Percentiles rank a stretch among this genome's conserved stretches.
These are phyloP conservation scores for Oreonectes daqikongensis DNA, from an alignment of 2,797 vertebrate species.

Conservation along the genomic window DNA sequence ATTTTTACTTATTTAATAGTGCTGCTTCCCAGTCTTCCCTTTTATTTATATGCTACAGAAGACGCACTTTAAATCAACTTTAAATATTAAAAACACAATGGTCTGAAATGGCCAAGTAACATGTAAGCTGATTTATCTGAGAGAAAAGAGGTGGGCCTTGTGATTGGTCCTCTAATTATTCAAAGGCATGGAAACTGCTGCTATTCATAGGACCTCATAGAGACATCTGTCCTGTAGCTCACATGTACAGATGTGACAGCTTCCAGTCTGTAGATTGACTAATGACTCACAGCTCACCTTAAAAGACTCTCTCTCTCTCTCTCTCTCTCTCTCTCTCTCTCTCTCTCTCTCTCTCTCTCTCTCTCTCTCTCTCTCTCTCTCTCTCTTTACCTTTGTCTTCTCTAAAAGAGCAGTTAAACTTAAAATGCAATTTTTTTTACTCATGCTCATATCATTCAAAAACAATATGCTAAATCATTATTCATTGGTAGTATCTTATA, in stretches of 20 bases:
- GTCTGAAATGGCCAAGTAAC: no score
- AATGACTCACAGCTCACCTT: constrained; percentile 25
- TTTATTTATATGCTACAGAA: no score
- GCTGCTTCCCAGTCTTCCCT: no score
- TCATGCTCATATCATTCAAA: no score
- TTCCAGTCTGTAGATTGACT: constrained; percentile 39
- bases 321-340: not conserved
- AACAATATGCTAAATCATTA: no score
- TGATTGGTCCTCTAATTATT: constrained; percentile 21
- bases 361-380: not conserved
- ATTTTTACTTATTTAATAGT: no score
- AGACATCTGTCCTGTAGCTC: constrained; percentile 27
- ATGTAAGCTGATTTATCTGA: no score
- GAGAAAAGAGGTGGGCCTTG: not conserved
- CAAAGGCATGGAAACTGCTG: constrained; percentile 13
- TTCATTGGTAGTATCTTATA: no score
- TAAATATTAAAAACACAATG: no score
- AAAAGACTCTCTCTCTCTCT: not conserved
- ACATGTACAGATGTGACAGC: constrained; percentile 32
- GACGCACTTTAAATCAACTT: no score
- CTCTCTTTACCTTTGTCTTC: constrained; percentile 16
- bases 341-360: not conserved
- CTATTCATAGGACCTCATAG: constrained; percentile 23
- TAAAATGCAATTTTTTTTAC: no score
- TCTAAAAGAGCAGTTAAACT: not conserved